phyloP scores from a whole-genome alignment of 2,113 vertebrate genomes.

The Euleptes europaea region DNA sequence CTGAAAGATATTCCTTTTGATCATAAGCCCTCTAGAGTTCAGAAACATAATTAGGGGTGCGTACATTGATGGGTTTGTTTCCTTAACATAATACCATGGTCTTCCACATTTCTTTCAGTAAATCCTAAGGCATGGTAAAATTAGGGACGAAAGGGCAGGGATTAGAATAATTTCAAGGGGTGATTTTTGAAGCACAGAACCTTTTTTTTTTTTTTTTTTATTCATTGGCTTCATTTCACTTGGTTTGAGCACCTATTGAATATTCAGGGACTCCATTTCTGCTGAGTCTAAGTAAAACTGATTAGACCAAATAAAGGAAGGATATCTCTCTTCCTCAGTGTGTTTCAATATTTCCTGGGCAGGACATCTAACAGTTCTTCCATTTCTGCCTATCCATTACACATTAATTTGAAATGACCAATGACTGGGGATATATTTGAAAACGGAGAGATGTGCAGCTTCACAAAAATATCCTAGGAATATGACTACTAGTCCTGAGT shows the following conservation, averaged over 20 bases:
- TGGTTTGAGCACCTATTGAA: slow-evolving; percentile 26
- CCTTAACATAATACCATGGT: not conserved
- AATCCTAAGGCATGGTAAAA: slow-evolving; percentile 17
- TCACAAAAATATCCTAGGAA: not conserved
- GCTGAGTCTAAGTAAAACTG: slow-evolving; percentile 28
- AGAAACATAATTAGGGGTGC: not conserved
- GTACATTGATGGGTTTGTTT: not conserved
- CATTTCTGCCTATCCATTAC: not conserved
- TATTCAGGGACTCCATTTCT: slow-evolving; percentile 45
- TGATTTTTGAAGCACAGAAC: slow-evolving; percentile 21
- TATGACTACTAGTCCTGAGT: not conserved
- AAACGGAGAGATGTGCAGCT: not conserved
- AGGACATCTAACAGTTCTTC: not conserved
- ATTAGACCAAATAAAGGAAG: slow-evolving; percentile 20
- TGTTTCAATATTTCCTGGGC: not conserved
- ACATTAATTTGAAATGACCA: not conserved
- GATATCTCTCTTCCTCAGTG: not conserved
- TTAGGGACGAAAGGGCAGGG: slow-evolving; percentile 9
- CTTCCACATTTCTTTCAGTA: not conserved
- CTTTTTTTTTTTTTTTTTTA: slow-evolving; percentile 31
- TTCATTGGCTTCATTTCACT: slow-evolving; percentile 39
- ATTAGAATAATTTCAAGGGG: slow-evolving; percentile 35
- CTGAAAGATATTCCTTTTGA: not conserved
- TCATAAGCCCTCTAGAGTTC: not conserved
- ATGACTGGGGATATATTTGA: not conserved